phyloP scores from a whole-genome alignment of 2,113 vertebrate species.

The Pteronura brasiliensis region DNA sequence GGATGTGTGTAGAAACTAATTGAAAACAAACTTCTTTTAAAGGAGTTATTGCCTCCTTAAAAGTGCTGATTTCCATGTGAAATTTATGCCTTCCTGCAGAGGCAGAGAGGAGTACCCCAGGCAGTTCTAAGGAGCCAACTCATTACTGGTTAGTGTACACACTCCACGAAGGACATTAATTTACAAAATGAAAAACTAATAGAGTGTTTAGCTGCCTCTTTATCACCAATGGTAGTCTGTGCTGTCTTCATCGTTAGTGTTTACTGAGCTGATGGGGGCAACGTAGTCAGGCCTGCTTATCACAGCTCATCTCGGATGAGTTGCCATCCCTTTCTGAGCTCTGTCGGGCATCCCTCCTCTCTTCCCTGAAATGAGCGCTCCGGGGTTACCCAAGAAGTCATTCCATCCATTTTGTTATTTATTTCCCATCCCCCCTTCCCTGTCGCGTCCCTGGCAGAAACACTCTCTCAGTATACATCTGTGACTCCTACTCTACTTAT shows the following conservation, averaged over 20 bases:
- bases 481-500: rapidly evolving
- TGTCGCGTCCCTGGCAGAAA: not conserved
- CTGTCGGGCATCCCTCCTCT: rapidly evolving
- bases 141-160: constrained; percentile 81
- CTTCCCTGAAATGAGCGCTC: not conserved
- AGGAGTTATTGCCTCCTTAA: constrained; percentile 70
- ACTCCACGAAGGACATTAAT: constrained; percentile 82
- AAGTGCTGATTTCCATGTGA: constrained; percentile 77
- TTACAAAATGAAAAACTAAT: constrained; percentile 86
- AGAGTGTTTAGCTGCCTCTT: constrained; percentile 83
- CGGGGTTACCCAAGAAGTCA: not conserved
- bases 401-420: not conserved
- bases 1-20: constrained; percentile 49
- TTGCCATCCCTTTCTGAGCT: not conserved
- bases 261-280: constrained; percentile 77
- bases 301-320: constrained; percentile 62
- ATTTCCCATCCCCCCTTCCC: not conserved
- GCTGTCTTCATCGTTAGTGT: constrained; percentile 74
- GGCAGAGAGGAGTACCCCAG: constrained; percentile 67
- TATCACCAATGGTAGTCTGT: constrained; percentile 78
- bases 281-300: constrained; percentile 52
- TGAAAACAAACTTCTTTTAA: constrained; percentile 70
- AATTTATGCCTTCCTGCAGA: constrained; percentile 76
- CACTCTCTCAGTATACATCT: not conserved
- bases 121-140: constrained; percentile 85